Conservation (phyloP, 2,113 vertebrate species). For the Anoura caudifer region DNA sequence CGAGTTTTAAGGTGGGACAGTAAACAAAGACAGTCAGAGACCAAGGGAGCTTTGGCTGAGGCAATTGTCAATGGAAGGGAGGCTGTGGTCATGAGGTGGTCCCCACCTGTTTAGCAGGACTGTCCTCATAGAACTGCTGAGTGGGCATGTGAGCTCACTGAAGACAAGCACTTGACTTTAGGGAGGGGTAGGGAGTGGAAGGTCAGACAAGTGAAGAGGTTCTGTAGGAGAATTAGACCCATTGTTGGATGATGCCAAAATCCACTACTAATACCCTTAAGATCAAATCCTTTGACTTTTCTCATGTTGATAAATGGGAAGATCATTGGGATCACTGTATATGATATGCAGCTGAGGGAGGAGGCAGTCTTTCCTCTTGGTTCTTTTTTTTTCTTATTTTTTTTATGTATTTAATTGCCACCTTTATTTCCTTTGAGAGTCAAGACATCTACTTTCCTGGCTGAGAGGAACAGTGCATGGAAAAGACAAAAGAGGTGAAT, state of each 20-base stretch:
- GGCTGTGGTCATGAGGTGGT: background rate
- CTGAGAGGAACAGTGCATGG: constrained; percentile 78
- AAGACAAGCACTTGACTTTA: background rate
- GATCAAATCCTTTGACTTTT: constrained; percentile 48
- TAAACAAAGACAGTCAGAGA: background rate
- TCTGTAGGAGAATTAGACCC: background rate
- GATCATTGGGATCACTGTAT: constrained; percentile 70
- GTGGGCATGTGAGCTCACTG: background rate
- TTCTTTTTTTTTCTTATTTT: constrained; percentile 57
- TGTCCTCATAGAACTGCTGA: too few relatives aligned
- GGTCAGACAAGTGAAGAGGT: background rate
- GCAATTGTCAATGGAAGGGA: background rate
- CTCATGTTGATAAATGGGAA: constrained; percentile 60
- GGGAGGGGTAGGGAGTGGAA: background rate
- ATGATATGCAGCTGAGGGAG: constrained; percentile 56
- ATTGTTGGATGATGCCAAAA: background rate
- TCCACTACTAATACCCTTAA: background rate
- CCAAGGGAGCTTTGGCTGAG: too few relatives aligned
- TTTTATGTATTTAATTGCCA: constrained; percentile 84
- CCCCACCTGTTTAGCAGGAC: background rate
- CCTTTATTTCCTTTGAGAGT: constrained; percentile 83
- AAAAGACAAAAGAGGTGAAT: constrained; percentile 81
- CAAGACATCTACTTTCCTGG: constrained; percentile 82
- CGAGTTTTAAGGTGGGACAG: rapidly evolving
- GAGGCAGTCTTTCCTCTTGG: background rate